Percentiles rank a stretch among this genome's conserved stretches.
Conservation (phyloP, 2,113 vertebrate genomes). For the Nestor notabilis region DNA sequence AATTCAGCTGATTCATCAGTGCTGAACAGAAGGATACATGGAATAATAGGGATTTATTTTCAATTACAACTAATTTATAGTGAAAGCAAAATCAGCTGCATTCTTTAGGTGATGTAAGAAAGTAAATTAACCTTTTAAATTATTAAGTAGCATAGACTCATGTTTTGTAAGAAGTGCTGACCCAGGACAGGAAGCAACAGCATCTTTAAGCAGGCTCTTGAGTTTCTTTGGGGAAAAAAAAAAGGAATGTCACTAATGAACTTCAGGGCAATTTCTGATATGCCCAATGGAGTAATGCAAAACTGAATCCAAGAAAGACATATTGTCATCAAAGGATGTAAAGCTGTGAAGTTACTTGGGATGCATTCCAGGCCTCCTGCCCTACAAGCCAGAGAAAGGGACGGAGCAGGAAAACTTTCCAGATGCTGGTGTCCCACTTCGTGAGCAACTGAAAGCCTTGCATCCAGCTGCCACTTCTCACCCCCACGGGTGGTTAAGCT, state of each 20-base stretch:
- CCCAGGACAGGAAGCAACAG: not conserved
- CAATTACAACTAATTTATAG: not conserved
- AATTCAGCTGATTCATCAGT: not conserved
- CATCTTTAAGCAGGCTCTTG: not conserved
- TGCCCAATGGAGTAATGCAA: not conserved
- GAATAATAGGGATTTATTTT: not conserved
- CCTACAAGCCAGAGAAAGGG: not conserved
- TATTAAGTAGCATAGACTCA: not conserved
- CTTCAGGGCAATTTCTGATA: not conserved
- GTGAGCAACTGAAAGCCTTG: not conserved
- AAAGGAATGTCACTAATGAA: not conserved
- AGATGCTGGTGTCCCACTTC: rapidly evolving
- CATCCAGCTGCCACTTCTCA: not conserved
- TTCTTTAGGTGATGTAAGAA: not conserved
- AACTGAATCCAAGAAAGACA: not conserved
- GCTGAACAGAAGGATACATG: not conserved
- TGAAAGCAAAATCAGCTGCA: not conserved
- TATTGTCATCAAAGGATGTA: not conserved
- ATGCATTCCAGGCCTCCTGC: not conserved
- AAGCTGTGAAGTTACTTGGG: not conserved
- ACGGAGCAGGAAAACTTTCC: too few species aligned
- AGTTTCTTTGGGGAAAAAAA: not conserved
- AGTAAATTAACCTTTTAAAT: not conserved
- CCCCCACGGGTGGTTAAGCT: rapidly evolving
- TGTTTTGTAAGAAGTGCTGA: not conserved